Evolutionary conservation across 37 sponge, comb jelly and placozoan species (phyloP).

Genomic region (Spongilla lacustris): DNA sequence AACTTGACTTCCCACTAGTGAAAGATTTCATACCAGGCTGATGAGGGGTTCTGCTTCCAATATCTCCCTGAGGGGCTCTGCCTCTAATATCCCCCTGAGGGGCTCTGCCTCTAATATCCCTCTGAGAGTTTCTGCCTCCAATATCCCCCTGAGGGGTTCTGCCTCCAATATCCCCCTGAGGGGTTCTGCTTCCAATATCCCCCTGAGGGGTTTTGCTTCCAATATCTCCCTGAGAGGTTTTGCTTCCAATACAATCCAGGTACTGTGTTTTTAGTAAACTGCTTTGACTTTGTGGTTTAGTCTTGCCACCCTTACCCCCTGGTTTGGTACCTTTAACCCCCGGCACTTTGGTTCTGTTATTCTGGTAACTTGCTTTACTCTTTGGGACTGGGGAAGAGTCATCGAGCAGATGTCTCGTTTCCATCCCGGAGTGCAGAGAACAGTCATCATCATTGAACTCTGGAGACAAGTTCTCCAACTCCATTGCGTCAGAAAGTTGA

Average conservation of each 20-base stretch:
- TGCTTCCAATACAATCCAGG: background rate
- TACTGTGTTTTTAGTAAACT: background rate
- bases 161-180: too few species aligned
- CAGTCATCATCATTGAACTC: background rate
- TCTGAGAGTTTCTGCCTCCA: too few species aligned
- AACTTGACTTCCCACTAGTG: too few species aligned
- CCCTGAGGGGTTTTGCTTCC: too few species aligned
- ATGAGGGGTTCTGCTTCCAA: too few species aligned
- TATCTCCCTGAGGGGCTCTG: too few species aligned
- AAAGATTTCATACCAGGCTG: too few species aligned
- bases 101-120: too few species aligned
- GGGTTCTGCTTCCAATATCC: too few species aligned
- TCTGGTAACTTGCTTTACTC: background rate
- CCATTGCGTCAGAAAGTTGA: background rate
- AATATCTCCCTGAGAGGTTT: background rate
- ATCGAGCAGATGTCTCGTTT: background rate
- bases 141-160: too few species aligned
- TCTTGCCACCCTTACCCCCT: background rate
- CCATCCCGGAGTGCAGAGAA: background rate
- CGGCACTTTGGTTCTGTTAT: background rate
- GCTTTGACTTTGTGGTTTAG: background rate
- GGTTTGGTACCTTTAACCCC: background rate
- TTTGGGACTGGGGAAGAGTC: background rate
- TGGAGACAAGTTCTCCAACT: background rate
- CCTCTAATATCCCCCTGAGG: too few species aligned